Conservation (phyloP, 2,888 invertebrate species). For the Lepidochrysops patricia region DNA sequence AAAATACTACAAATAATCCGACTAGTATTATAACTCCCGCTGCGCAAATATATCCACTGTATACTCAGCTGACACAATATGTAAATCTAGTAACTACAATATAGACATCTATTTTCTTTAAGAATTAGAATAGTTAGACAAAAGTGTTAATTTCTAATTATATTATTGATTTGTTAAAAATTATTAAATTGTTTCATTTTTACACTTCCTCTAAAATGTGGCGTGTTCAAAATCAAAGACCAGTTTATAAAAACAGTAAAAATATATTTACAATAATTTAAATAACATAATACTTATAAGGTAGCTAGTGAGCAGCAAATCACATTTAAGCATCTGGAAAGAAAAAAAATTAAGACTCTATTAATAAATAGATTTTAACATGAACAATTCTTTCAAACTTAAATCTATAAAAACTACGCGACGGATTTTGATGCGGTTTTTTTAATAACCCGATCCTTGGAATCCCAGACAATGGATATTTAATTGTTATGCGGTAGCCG, state of each 20-base stretch:
- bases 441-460: too few relatives aligned
- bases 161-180: slow-evolving; percentile 67
- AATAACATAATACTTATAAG: slow-evolving; percentile 1
- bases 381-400: slow-evolving; percentile 1
- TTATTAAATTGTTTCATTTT: slow-evolving; percentile 39
- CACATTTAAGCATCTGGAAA: slow-evolving; percentile 23
- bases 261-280: slow-evolving; percentile 4
- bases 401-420: too few relatives aligned
- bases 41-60: slow-evolving; percentile 51
- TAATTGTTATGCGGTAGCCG: too few relatives aligned
- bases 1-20: slow-evolving; percentile 24
- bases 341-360: too few relatives aligned
- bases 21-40: slow-evolving; percentile 53
- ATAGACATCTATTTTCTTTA: slow-evolving; percentile 60
- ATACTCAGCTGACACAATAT: slow-evolving; percentile 48
- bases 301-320: not conserved
- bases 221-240: not conserved
- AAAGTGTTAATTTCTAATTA: slow-evolving; percentile 67
- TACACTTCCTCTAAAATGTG: slow-evolving; percentile 20
- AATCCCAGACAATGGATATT: too few relatives aligned
- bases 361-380: too few relatives aligned
- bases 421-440: too few relatives aligned
- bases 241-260: not conserved
- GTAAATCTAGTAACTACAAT: slow-evolving; percentile 32
- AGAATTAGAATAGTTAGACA: slow-evolving; percentile 52